A percentile compares a stretch with the other conserved stretches of the same genome.
Conservation (phyloP, 2,113 vertebrate genomes). For the Eleginops maclovinus region DNA sequence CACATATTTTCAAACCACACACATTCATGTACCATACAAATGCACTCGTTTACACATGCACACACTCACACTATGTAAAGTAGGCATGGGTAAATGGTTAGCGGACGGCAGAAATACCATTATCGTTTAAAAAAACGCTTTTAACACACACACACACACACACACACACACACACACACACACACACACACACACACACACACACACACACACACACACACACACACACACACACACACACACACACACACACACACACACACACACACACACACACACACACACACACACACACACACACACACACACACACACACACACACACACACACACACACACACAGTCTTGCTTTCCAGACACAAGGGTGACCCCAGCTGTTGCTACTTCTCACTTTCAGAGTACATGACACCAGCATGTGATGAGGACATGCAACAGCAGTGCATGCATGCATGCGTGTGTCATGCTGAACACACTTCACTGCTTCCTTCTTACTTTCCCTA, state of each 20-base stretch:
- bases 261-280: background rate
- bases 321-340: conserved; percentile 28
- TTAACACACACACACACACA: background rate
- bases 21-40: conserved; percentile 34
- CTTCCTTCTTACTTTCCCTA: background rate
- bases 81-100: background rate
- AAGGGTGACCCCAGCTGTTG: conserved; percentile 66
- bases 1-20: conserved; percentile 38
- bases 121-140: conserved; percentile 5
- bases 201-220: background rate
- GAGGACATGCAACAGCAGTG: conserved; percentile 44
- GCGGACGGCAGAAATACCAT: conserved; percentile 11
- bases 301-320: background rate
- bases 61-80: background rate
- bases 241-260: background rate
- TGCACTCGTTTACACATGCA: conserved; percentile 8
- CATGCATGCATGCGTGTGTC: conserved; percentile 14
- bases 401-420: conserved; percentile 67
- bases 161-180: background rate
- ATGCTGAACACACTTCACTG: conserved; percentile 17
- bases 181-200: background rate
- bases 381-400: conserved; percentile 58
- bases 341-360: conserved; percentile 10
- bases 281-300: background rate
- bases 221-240: background rate